These are phyloP conservation scores for Amitus sp. DNA, from an alignment of 2,888 invertebrate species.

Conservation along the genomic window DNA sequence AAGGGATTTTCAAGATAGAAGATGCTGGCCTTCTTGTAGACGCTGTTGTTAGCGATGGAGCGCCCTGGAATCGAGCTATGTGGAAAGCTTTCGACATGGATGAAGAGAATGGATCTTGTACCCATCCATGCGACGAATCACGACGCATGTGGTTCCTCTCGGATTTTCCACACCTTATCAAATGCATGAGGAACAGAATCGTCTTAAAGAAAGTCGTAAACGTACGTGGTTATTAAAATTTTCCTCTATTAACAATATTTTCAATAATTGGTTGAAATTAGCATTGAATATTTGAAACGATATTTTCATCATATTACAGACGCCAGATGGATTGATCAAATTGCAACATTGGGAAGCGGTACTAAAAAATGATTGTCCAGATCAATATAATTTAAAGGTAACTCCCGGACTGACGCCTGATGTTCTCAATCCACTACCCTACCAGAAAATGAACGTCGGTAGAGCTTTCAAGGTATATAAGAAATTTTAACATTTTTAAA, in stretches of 20 bases:
- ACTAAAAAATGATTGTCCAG: neutral
- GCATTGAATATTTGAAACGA: neutral
- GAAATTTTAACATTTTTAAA: no score
- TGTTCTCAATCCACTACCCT: slow-evolving; percentile 4
- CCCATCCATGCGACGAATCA: neutral
- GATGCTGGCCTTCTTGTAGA: slow-evolving; percentile 18
- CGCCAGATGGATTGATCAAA: neutral
- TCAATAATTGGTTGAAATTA: no score
- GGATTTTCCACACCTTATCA: slow-evolving; percentile 19
- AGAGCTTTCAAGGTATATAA: neutral
- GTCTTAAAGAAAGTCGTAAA: neutral
- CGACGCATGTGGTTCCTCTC: slow-evolving; percentile 23
- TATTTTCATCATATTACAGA: neutral
- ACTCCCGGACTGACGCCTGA: neutral
- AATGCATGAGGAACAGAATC: slow-evolving; percentile 15
- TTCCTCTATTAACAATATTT: no score
- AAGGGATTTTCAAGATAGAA: slow-evolving; percentile 12
- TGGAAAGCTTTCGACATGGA: slow-evolving; percentile 18
- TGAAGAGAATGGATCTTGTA: neutral
- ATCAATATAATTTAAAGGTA: neutral
- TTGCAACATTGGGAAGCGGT: neutral
- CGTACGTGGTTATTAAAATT: neutral
- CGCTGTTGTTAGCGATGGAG: slow-evolving; percentile 18
- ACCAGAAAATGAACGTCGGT: slow-evolving; percentile 14
- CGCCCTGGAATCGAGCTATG: slow-evolving; percentile 23